Percentiles rank a stretch among this genome's conserved stretches.
These are phyloP conservation scores for Augiades crinisus DNA, from an alignment of 2,888 invertebrate species.

Conservation along the genomic window DNA sequence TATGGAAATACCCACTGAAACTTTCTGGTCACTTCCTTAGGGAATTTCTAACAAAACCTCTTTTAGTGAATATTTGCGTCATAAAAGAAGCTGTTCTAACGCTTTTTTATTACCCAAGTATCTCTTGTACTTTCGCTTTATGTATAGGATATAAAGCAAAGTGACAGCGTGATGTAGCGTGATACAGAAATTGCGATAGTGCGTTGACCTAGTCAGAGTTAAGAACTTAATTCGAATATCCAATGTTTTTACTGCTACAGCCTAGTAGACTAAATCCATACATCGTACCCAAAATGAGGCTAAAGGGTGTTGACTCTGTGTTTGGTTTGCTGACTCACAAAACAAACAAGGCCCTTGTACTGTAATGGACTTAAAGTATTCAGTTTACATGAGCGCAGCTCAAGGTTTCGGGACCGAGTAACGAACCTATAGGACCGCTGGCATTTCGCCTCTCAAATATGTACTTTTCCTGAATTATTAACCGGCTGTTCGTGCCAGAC, in stretches of 20 bases:
- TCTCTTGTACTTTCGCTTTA: too few relatives aligned
- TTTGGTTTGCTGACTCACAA: constrained; percentile 20
- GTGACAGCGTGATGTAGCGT: too few relatives aligned
- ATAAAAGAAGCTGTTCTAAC: too few relatives aligned
- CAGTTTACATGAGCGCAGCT: constrained; percentile 17
- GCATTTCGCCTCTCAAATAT: constrained; percentile 31
- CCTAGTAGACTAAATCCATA: not conserved
- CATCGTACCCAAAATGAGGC: constrained; percentile 7
- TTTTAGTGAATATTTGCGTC: too few relatives aligned
- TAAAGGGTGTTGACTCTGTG: constrained; percentile 4
- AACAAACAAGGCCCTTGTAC: constrained; percentile 15
- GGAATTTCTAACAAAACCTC: too few relatives aligned
- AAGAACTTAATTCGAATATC: not conserved
- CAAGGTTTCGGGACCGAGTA: constrained; percentile 7
- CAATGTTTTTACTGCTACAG: not conserved
- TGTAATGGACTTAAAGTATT: constrained; percentile 22
- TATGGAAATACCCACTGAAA: too few relatives aligned
- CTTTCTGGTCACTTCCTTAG: too few relatives aligned
- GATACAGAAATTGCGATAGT: too few relatives aligned
- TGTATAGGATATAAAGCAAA: too few relatives aligned
- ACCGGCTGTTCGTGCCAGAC: constrained; percentile 24
- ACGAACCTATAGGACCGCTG: not conserved
- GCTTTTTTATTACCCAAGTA: too few relatives aligned
- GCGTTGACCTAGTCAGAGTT: too few relatives aligned
- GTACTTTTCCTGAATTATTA: constrained; percentile 33